Conservation (phyloP, 2,113 vertebrate genomes). For the Tautogolabrus adspersus region DNA sequence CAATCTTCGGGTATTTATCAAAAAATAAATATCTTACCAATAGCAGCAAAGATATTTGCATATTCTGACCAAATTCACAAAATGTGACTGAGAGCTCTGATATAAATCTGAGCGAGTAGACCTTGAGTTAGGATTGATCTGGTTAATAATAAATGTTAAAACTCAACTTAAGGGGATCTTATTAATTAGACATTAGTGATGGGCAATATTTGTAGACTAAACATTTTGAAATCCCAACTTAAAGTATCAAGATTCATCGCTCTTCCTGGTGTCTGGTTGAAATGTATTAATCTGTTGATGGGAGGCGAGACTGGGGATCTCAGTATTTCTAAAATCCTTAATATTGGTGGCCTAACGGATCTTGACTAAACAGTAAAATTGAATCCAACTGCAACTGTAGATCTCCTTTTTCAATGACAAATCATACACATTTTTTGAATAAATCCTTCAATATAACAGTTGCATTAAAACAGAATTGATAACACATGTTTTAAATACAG, state of each 20-base stretch:
- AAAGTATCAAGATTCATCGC: neutral
- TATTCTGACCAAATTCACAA: neutral
- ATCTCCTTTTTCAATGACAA: neutral
- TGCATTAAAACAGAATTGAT: neutral
- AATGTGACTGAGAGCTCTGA: neutral
- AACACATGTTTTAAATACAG: slow-evolving; percentile 42
- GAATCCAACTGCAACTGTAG: neutral
- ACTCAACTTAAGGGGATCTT: neutral
- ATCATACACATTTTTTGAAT: neutral
- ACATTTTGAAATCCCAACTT: neutral
- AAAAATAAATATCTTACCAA: neutral
- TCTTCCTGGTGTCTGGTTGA: too few species aligned
- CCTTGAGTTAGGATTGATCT: neutral
- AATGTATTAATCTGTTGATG: too few species aligned
- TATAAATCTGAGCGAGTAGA: neutral
- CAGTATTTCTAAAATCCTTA: too few species aligned
- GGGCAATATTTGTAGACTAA: neutral
- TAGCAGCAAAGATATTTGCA: neutral
- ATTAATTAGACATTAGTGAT: too few species aligned
- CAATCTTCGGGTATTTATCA: neutral
- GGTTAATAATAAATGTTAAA: neutral
- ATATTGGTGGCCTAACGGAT: neutral
- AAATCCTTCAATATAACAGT: neutral
- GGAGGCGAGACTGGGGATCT: too few species aligned
- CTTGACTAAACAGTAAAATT: neutral